A percentile compares a stretch with the other conserved stretches of the same genome.
Evolutionary conservation across 2,113 vertebrate genomes (phyloP).

Genomic region (Plecturocebus donacophilus): DNA sequence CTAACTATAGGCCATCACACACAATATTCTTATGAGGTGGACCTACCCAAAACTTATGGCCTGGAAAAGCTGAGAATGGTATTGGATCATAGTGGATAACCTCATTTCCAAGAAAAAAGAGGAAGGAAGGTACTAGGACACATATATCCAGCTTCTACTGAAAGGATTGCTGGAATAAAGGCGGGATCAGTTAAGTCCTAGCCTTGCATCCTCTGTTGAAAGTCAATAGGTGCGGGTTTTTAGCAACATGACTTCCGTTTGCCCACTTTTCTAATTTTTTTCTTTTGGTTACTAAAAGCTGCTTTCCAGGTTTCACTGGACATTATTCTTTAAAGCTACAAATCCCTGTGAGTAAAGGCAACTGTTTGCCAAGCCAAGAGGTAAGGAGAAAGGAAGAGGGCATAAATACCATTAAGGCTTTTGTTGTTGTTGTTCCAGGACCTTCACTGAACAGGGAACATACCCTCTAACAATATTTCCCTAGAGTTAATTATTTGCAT

Average conservation of each 20-base stretch:
- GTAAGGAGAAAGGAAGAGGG: background rate
- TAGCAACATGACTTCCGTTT: background rate
- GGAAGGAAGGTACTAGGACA: background rate
- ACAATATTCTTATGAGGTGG: background rate
- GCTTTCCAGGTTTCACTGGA: background rate
- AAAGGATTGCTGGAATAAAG: background rate
- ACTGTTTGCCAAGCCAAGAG: background rate
- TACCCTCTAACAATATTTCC: background rate
- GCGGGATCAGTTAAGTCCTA: background rate
- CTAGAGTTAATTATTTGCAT: conserved; percentile 37
- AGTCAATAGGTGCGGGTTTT: background rate
- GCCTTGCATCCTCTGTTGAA: background rate
- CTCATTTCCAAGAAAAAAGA: background rate
- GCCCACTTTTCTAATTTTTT: background rate
- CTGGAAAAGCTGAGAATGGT: background rate
- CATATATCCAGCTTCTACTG: background rate
- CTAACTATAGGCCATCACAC: background rate
- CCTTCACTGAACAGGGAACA: background rate
- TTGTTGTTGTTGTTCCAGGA: background rate
- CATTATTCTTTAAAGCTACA: conserved; percentile 28
- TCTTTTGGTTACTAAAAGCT: background rate
- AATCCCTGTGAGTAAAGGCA: conserved; percentile 2
- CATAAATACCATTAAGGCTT: background rate
- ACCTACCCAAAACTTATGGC: background rate
- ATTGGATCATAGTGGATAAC: background rate